Evolutionary conservation across 2,797 vertebrate genomes (phyloP).

Genomic region (Lacerta viridis): DNA sequence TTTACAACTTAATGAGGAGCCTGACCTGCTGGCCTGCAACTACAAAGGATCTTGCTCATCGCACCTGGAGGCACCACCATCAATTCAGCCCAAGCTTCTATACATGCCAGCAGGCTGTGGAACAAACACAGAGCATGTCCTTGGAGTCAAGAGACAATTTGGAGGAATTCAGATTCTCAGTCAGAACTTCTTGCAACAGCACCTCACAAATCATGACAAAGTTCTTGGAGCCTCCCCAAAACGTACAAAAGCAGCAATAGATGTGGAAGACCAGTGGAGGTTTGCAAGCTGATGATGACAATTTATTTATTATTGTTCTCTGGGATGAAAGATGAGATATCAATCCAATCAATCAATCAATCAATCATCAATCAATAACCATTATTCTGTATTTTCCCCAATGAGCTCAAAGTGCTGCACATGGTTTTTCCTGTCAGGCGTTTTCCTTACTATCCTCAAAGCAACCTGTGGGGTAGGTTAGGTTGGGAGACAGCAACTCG

Average conservation of each 20-base stretch:
- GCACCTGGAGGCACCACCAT: neutral
- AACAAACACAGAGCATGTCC: neutral
- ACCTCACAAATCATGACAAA: constrained; percentile 9
- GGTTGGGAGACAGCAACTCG: too few relatives aligned
- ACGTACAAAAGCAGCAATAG: neutral
- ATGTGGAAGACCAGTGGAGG: neutral
- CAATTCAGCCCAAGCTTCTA: constrained; percentile 35
- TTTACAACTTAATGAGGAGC: constrained; percentile 43
- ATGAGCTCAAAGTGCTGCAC: too few relatives aligned
- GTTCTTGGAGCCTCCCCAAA: neutral
- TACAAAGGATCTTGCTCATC: constrained; percentile 36
- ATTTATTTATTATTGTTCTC: too few relatives aligned
- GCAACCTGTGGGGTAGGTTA: too few relatives aligned
- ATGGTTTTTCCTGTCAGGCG: too few relatives aligned
- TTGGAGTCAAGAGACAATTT: neutral
- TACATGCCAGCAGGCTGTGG: neutral
- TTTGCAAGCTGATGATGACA: neutral
- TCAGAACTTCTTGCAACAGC: neutral
- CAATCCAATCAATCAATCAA: too few relatives aligned
- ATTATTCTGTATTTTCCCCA: too few relatives aligned
- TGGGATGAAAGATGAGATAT: too few relatives aligned
- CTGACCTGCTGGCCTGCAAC: constrained; percentile 54
- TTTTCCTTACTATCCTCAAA: too few relatives aligned
- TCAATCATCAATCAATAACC: too few relatives aligned
- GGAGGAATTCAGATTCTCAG: neutral